Conservation (phyloP, 1,140 invertebrate species). For the Heterodera carotae region DNA sequence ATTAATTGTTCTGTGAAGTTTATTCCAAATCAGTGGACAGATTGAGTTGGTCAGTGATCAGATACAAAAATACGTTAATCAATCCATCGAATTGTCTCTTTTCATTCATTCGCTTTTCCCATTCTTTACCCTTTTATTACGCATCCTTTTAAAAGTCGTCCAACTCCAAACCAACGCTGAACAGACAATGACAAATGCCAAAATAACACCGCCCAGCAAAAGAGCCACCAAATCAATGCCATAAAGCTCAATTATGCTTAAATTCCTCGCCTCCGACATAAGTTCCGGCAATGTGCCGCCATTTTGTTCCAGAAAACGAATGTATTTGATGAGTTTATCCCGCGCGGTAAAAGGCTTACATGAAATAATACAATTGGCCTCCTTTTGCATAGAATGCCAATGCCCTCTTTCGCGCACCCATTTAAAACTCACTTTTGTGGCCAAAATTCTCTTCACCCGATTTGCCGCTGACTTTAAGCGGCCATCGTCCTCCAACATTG, state of each 20-base stretch:
- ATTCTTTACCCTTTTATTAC: not conserved
- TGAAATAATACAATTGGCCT: not conserved
- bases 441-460: constrained; percentile 13
- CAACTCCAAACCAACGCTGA: constrained; percentile 1
- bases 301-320: constrained; percentile 34
- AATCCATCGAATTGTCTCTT: not conserved
- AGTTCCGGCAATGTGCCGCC: constrained; percentile 36
- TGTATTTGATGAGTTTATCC: constrained; percentile 33
- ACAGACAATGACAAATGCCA: constrained; percentile 13
- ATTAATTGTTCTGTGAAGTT: too few species aligned
- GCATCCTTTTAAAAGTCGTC: not conserved
- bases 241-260: constrained; percentile 26
- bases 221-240: constrained; percentile 26
- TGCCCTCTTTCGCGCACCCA: not conserved
- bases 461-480: not conserved
- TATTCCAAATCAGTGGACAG: too few species aligned
- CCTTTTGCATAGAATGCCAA: not conserved
- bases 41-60: too few species aligned
- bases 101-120: constrained; percentile 13
- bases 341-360: constrained; percentile 33
- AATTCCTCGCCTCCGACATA: constrained; percentile 22
- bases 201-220: not conserved
- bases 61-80: too few species aligned
- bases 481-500: constrained; percentile 1
- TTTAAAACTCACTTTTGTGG: constrained; percentile 9